Base-by-base conservation (phyloP, 2,888 invertebrate genomes). In the Lycocerus yunnanus region DNA sequence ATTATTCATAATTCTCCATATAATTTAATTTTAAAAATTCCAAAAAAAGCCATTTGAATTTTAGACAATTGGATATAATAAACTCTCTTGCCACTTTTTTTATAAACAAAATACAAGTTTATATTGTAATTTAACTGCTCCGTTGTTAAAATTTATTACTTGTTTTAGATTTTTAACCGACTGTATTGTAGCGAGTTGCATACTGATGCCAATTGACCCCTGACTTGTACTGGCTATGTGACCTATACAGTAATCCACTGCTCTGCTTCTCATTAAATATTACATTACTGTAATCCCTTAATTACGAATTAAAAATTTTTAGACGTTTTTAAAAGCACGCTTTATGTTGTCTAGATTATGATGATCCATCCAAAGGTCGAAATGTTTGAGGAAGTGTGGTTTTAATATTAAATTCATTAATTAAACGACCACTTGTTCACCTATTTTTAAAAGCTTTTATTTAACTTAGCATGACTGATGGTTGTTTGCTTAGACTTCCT, bases 161-260 rank as follows among this genome's bases (percentile, higher is more conserved):
- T 16, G 13, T 63, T 63, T 15, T 15, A 63, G 3, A 15, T 63
- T 63, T 63, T 63, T 63, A 63, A 63, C 61, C 18, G 20, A 63
- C 61, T 63, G 18, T 63, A 20, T 60, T 71, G 71, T 69, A 72
- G 43, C 75, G 69, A 72, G 69, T 75, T 72, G 75, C 72, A 75
- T 75, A 72, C 70, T 75, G 75, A 72, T 75, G 75, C 67, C 68
- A 75, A 75, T 75, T 75, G 75, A 75, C 75, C 75, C 70, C 66
- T 75, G 75, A 75, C 75, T 67, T 61, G n/a, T 43, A 20, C 59
- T 63, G 75, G 68, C 75, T 66, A 70, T 75, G n/a, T 75, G 75
- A 75, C 75, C 75, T 67, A 73, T 72, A 66, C 75, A 68, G 72
- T 75, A 73, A 75, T 73, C 73, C 72, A 75, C 68, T 72, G 72